Evolutionary conservation across 2,113 vertebrate species (phyloP).

Genomic region (Istiophorus platypterus): DNA sequence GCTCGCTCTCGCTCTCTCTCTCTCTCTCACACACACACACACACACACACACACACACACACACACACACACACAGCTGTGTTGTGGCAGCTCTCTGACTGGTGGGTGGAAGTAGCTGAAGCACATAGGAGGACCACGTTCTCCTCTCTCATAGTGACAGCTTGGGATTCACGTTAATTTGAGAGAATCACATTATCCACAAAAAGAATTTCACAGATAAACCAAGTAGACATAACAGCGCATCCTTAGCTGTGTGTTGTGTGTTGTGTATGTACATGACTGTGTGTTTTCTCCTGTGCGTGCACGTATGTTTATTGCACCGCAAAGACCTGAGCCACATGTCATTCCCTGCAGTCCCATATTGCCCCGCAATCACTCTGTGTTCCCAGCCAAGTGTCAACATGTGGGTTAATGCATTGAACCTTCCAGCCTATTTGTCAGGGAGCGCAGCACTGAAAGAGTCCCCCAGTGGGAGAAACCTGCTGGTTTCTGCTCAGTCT

Average conservation of each 20-base stretch:
- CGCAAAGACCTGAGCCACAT: slow-evolving; percentile 25
- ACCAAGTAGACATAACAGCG: slow-evolving; percentile 1
- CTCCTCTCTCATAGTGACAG: slow-evolving; percentile 3
- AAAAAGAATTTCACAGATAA: not conserved
- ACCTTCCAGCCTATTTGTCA: slow-evolving; percentile 61
- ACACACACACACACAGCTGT: slow-evolving; percentile 17
- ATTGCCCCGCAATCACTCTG: slow-evolving; percentile 6
- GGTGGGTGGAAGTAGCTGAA: slow-evolving; percentile 3
- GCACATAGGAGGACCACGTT: slow-evolving; percentile 28
- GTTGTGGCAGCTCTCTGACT: slow-evolving; percentile 21
- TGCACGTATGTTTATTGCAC: slow-evolving; percentile 29
- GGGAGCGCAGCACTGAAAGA: slow-evolving; percentile 39
- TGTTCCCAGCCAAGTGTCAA: slow-evolving; percentile 52
- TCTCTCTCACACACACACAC: not conserved
- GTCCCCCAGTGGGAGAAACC: slow-evolving; percentile 44
- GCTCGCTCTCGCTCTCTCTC: too few relatives aligned
- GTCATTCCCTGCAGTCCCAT: slow-evolving; percentile 46
- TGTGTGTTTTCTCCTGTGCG: slow-evolving; percentile 12
- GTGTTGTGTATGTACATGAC: not conserved
- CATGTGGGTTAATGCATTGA: slow-evolving; percentile 70
- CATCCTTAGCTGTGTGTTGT: not conserved
- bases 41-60: not conserved
- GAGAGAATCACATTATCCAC: not conserved
- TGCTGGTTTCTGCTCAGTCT: slow-evolving; percentile 61
- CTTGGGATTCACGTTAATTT: slow-evolving; percentile 8